Evolutionary conservation across 2,113 vertebrate genomes (phyloP).

Genomic region (Daubentonia madagascariensis): DNA sequence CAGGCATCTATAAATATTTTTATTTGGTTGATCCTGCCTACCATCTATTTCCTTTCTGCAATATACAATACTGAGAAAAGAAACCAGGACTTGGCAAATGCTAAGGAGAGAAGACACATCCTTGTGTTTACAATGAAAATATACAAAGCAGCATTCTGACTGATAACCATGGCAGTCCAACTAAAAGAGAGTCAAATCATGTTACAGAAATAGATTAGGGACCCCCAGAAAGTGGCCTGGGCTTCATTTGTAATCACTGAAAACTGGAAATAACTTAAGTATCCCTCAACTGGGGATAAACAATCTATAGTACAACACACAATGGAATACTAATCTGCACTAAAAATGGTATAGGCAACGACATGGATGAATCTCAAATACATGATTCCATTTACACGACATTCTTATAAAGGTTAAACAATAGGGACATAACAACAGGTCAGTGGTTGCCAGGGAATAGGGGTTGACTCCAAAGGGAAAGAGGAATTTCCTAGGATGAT

Average conservation of each 20-base stretch:
- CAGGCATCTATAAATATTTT: background rate
- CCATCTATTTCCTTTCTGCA: background rate
- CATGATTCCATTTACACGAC: background rate
- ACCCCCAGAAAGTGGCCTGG: background rate
- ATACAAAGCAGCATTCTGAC: background rate
- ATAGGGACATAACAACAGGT: background rate
- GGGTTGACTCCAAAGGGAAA: background rate
- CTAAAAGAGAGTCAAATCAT: background rate
- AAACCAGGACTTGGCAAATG: background rate
- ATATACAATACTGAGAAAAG: background rate
- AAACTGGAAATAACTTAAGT: background rate
- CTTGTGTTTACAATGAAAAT: slow-evolving; percentile 1
- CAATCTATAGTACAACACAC: background rate
- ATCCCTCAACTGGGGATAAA: background rate
- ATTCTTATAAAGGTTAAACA: background rate
- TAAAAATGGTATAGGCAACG: background rate
- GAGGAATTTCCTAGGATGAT: background rate
- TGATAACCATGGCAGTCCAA: background rate
- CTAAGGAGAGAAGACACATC: background rate
- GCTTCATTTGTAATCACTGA: background rate
- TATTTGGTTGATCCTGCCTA: background rate
- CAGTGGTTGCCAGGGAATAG: background rate
- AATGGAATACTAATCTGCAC: background rate
- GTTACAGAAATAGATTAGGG: background rate
- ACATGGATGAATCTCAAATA: background rate